Evolutionary conservation across 2,113 vertebrate genomes (phyloP).

Genomic region (Isurus oxyrinchus): DNA sequence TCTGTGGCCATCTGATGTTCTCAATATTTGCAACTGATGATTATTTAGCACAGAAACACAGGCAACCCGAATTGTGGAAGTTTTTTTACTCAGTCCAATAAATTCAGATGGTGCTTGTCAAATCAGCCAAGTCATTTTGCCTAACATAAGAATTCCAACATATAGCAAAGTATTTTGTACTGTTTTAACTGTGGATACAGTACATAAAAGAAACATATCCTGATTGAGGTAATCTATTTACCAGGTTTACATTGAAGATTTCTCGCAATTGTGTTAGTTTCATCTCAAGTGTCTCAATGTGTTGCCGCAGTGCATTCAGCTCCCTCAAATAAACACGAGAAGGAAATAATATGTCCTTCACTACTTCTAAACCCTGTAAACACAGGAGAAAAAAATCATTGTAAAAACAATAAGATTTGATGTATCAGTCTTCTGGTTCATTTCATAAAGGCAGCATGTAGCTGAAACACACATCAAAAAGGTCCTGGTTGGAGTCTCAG

Average conservation of each 20-base stretch:
- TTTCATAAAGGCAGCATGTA: background rate
- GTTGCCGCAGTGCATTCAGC: slow-evolving; percentile 53
- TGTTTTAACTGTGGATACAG: no score
- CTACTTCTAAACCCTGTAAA: slow-evolving; percentile 51
- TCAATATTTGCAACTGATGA: background rate
- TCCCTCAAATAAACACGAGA: slow-evolving; percentile 52
- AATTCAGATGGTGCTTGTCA: background rate
- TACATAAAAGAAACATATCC: background rate
- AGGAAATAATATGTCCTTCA: slow-evolving; percentile 56
- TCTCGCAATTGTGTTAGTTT: slow-evolving; percentile 57
- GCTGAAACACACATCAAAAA: background rate
- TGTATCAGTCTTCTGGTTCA: background rate
- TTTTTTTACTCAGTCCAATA: background rate
- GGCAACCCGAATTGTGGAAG: background rate
- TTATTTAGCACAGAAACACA: background rate
- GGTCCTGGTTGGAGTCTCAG: background rate
- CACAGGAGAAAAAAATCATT: slow-evolving; percentile 39
- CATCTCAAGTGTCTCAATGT: slow-evolving; percentile 59
- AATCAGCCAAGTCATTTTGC: background rate
- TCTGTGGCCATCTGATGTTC: background rate
- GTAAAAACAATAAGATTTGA: background rate
- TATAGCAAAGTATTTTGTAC: background rate
- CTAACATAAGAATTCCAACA: background rate
- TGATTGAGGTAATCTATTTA: background rate
- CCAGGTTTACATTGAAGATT: background rate